Conservation (phyloP, 1,140 invertebrate genomes). For the Phenacoccus solenopsis region DNA sequence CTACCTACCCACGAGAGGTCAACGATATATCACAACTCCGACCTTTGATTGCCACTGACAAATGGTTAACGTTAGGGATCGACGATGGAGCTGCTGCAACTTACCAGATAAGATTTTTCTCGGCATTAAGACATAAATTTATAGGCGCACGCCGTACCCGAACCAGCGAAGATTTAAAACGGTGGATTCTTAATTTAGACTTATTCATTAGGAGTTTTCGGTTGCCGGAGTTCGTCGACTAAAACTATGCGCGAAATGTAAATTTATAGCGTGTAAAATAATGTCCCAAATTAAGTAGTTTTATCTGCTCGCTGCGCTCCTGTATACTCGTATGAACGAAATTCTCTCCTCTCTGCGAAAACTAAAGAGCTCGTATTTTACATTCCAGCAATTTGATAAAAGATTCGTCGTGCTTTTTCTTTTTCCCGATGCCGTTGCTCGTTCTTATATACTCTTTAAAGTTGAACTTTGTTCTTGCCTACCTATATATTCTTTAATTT, state of each 20-base stretch:
- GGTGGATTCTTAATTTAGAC: conserved; percentile 12
- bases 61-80: too few species aligned
- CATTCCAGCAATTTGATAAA: conserved; percentile 7
- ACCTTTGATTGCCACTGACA: too few species aligned
- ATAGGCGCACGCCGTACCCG: too few species aligned
- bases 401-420: background rate
- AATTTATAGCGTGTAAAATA: conserved; percentile 15
- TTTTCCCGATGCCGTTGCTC: background rate
- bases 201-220: conserved; percentile 11
- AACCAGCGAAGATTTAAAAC: too few species aligned
- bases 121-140: too few species aligned
- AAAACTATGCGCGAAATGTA: conserved; percentile 7
- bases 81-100: too few species aligned
- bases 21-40: too few species aligned
- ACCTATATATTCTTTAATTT: background rate
- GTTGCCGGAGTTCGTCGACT: background rate
- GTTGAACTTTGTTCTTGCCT: background rate
- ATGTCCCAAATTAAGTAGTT: conserved; percentile 9
- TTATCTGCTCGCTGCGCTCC: background rate
- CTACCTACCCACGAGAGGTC: too few species aligned
- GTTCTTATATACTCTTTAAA: background rate
- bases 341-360: too few species aligned
- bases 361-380: background rate
- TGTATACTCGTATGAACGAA: background rate
- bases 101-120: too few species aligned